These are phyloP conservation scores for Apodemus sylvaticus DNA, from an alignment of 2,113 vertebrate species.

Conservation along the genomic window DNA sequence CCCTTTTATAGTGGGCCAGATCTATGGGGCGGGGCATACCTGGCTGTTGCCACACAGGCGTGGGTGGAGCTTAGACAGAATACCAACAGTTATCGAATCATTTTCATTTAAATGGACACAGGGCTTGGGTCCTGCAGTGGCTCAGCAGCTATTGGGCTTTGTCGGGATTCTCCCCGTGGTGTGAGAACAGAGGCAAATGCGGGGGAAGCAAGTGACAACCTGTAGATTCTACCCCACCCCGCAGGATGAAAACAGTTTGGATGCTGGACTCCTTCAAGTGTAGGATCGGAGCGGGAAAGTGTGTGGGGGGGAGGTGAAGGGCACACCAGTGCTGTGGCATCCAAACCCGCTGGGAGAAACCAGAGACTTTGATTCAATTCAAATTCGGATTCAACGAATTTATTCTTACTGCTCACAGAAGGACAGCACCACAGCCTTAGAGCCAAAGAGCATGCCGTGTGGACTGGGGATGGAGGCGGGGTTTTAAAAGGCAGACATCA, in stretches of 20 bases:
- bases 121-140: not conserved
- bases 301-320: no score
- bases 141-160: not conserved
- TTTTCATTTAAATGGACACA: not conserved
- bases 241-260: not conserved
- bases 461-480: not conserved
- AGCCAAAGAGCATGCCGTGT: not conserved
- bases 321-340: not conserved
- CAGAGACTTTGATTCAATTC: not conserved
- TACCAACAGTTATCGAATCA: no score
- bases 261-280: not conserved
- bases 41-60: no score
- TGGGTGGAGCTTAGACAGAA: no score
- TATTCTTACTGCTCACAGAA: not conserved
- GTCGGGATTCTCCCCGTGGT: not conserved
- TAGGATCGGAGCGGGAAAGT: not conserved
- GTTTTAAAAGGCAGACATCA: not conserved
- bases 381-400: not conserved
- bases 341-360: not conserved
- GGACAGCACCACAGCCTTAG: not conserved
- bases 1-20: no score
- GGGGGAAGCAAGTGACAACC: not conserved
- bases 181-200: not conserved
- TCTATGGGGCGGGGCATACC: no score
- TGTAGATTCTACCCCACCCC: rapidly evolving